Evolutionary conservation across 2,888 invertebrate species (phyloP).

Genomic region (Drosophila pseudotakahashii): DNA sequence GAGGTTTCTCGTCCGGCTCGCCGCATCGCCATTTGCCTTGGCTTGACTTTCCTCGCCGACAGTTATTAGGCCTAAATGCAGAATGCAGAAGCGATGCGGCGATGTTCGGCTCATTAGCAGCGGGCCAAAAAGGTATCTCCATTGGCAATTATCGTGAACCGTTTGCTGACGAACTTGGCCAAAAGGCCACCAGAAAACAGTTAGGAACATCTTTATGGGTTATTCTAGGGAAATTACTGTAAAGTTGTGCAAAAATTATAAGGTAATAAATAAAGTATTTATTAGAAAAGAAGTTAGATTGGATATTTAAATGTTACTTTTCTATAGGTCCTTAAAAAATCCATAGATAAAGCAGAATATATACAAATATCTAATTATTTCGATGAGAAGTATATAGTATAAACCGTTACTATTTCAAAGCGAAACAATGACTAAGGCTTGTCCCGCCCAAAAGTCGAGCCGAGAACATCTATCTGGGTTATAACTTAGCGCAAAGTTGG

Average conservation of each 20-base stretch:
- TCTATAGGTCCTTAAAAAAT: no score
- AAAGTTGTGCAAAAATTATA: not conserved
- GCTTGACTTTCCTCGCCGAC: conserved; percentile 49
- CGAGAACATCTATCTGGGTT: conserved; percentile 30
- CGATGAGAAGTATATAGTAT: no score
- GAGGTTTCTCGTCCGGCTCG: no score
- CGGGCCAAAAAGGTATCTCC: conserved; percentile 37
- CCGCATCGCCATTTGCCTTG: conserved; percentile 9
- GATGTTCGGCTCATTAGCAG: conserved; percentile 74
- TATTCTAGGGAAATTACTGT: not conserved
- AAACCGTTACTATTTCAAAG: not conserved
- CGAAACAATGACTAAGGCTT: not conserved
- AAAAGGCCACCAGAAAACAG: not conserved
- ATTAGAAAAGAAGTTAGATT: no score
- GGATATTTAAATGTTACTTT: no score
- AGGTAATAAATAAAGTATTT: no score
- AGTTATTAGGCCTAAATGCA: conserved; percentile 78
- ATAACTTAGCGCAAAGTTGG: conserved; percentile 53
- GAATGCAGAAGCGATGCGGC: conserved; percentile 58
- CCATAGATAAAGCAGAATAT: no score
- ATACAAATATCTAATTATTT: no score
- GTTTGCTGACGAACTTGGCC: conserved; percentile 18
- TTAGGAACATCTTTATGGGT: not conserved
- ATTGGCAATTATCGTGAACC: conserved; percentile 37
- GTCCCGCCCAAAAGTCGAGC: conserved; percentile 7